Percentiles rank a stretch among this genome's conserved stretches.
These are phyloP conservation scores for Watsonalla cultraria DNA, from an alignment of 2,888 invertebrate genomes.

Conservation along the genomic window DNA sequence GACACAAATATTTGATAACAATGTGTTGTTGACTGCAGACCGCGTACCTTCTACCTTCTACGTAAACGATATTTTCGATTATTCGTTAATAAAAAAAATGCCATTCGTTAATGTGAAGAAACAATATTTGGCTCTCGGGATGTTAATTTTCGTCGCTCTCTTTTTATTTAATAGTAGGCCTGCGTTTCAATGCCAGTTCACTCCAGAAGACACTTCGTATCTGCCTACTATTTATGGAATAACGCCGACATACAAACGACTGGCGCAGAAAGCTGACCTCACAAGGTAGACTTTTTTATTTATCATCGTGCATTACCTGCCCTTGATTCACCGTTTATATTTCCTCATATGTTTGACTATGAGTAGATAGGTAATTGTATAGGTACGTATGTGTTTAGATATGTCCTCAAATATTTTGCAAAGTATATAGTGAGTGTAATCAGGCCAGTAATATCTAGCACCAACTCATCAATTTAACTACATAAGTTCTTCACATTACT, in stretches of 20 bases:
- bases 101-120: conserved; percentile 69
- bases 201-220: conserved; percentile 50
- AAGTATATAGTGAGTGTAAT: too few relatives aligned
- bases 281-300: conserved; percentile 80
- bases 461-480: too few relatives aligned
- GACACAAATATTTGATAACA: neutral
- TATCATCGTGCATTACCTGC: conserved; percentile 47
- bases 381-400: conserved; percentile 23
- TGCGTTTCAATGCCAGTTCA: conserved; percentile 66
- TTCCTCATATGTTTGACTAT: conserved; percentile 9
- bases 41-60: conserved; percentile 8
- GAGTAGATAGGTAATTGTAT: conserved; percentile 12
- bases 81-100: conserved; percentile 49
- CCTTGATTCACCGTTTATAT: conserved; percentile 44
- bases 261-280: conserved; percentile 95
- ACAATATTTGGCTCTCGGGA: conserved; percentile 68
- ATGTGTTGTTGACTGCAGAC: neutral
- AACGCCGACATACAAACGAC: conserved; percentile 93
- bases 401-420: conserved; percentile 13
- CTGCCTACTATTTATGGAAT: conserved; percentile 91
- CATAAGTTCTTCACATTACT: too few relatives aligned
- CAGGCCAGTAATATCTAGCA: too few relatives aligned
- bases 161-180: conserved; percentile 69
- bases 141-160: conserved; percentile 65
- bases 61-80: conserved; percentile 5